Conservation (phyloP, 2,888 invertebrate genomes). For the Dryobota labecula region DNA sequence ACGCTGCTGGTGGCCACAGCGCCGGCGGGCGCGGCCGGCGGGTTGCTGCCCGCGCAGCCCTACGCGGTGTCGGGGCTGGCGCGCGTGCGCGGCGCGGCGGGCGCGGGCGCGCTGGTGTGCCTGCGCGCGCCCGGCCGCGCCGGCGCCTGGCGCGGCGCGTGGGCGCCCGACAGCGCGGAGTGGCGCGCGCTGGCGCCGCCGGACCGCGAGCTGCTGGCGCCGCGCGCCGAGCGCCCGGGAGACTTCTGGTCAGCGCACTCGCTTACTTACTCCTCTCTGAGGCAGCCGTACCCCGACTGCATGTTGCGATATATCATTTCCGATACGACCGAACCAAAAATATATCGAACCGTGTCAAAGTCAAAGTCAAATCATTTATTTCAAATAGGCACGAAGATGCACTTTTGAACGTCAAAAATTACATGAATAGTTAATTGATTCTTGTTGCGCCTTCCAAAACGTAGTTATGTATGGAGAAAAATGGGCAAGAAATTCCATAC, state of each 20-base stretch:
- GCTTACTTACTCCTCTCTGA: neutral
- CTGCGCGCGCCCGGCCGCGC: constrained; percentile 89
- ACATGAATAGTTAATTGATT: no score
- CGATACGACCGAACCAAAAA: neutral
- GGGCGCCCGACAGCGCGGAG: constrained; percentile 93
- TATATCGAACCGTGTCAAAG: no score
- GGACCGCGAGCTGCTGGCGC: constrained; percentile 91
- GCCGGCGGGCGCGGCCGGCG: constrained; percentile 81
- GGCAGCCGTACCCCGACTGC: neutral
- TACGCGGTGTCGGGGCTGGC: constrained; percentile 94
- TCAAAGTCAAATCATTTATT: no score
- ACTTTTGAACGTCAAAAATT: no score
- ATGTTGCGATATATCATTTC: neutral
- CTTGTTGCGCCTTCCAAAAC: no score
- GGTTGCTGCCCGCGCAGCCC: constrained; percentile 92
- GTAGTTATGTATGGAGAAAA: no score
- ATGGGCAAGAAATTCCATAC: no score
- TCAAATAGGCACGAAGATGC: no score
- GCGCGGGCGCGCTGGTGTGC: constrained; percentile 88
- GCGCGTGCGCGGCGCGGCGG: constrained; percentile 90
- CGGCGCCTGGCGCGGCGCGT: constrained; percentile 93
- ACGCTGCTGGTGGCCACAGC: constrained; percentile 91
- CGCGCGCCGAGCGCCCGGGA: constrained; percentile 83
- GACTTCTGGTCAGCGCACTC: constrained; percentile 71
- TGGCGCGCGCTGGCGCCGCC: constrained; percentile 92